A percentile compares a stretch with the other conserved stretches of the same genome.
These are phyloP conservation scores for Orbicella faveolata DNA, from an alignment of 64 coral and sea anemone species.

Conservation along the genomic window DNA sequence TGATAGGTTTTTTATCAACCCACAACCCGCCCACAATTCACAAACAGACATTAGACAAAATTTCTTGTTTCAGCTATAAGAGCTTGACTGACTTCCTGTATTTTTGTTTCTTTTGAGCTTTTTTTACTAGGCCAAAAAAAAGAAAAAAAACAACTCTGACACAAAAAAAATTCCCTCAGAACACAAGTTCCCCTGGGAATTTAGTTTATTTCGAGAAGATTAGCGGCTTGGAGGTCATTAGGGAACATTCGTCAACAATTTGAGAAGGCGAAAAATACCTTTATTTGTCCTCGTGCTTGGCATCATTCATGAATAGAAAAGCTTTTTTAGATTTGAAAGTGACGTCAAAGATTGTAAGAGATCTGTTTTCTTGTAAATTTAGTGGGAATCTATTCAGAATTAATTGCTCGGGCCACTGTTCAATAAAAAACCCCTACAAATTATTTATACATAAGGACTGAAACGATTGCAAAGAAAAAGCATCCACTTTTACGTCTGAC, in stretches of 20 bases:
- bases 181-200: background rate
- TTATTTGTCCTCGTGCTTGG: background rate
- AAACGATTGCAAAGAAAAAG: background rate
- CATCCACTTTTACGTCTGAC: background rate
- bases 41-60: background rate
- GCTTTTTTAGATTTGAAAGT: background rate
- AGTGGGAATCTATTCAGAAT: background rate
- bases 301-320: background rate
- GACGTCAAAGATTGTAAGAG: conserved; percentile 13
- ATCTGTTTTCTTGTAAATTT: background rate
- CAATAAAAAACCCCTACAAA: background rate
- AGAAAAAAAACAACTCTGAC: too few relatives aligned
- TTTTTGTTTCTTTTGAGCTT: background rate
- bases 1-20: conserved; percentile 29
- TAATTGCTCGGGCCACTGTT: background rate
- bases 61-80: background rate
- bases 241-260: background rate
- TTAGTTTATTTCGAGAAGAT: background rate
- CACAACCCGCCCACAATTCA: conserved; percentile 32
- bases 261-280: background rate
- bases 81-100: background rate
- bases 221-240: background rate
- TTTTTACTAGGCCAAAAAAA: background rate
- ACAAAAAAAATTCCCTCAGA: background rate
- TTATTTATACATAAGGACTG: too few relatives aligned